phyloP scores from a whole-genome alignment of 2,888 invertebrate genomes.

The Netelia virgata region DNA sequence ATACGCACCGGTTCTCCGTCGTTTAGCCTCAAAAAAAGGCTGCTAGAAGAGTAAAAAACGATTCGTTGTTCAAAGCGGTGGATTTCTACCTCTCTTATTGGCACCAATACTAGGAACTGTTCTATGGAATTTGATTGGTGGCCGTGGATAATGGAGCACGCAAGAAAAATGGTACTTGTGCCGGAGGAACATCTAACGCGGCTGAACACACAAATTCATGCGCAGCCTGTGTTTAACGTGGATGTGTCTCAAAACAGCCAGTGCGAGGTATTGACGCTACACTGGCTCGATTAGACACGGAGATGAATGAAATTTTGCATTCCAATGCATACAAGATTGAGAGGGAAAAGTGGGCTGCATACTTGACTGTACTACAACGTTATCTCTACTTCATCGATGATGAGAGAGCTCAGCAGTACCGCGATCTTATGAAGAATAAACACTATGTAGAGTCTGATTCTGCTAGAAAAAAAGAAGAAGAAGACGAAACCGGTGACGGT shows the following conservation, averaged over 20 bases:
- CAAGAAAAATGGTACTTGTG: neutral
- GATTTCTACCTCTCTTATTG: neutral
- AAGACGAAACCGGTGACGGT: neutral
- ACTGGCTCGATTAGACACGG: constrained; percentile 45
- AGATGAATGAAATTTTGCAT: constrained; percentile 61
- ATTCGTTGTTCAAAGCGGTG: neutral
- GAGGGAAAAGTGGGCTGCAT: constrained; percentile 58
- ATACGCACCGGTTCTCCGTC: neutral
- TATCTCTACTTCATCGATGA: constrained; percentile 48
- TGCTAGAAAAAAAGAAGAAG: too few relatives aligned
- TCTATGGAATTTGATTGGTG: neutral
- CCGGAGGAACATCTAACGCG: neutral
- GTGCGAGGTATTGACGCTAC: constrained; percentile 37
- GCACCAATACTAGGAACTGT: neutral
- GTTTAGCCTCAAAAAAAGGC: neutral
- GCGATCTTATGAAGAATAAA: too few relatives aligned
- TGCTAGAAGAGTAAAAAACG: neutral
- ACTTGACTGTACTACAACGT: constrained; percentile 51
- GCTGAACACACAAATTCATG: neutral
- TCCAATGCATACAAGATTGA: constrained; percentile 37
- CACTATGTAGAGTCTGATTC: too few relatives aligned
- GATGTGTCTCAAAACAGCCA: neutral
- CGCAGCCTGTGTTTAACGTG: neutral
- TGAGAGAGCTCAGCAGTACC: neutral
- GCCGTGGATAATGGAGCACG: neutral